phyloP scores from a whole-genome alignment of 2,113 vertebrate species.

The Meleagris gallopavo region DNA sequence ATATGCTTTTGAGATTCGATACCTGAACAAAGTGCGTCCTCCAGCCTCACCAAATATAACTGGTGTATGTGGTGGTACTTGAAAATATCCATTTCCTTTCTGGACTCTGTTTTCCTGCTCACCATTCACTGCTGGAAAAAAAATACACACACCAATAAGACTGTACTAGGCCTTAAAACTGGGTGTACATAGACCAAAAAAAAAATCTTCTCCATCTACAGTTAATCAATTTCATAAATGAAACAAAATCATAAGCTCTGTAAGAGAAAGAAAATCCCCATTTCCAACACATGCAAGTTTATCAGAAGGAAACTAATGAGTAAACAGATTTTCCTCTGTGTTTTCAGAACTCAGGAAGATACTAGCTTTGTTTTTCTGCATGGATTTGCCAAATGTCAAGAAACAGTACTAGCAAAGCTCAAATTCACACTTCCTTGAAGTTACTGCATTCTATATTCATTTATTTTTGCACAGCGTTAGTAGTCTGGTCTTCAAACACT shows the following conservation, averaged over 20 bases:
- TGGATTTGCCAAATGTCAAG: not conserved
- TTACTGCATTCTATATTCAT: not conserved
- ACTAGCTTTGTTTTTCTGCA: not conserved
- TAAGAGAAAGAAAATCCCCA: not conserved
- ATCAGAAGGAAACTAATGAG: not conserved
- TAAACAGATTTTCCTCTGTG: not conserved
- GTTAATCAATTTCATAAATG: not conserved
- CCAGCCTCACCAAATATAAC: slow-evolving; percentile 98
- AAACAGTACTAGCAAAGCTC: not conserved
- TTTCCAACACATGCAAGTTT: not conserved
- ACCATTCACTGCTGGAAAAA: slow-evolving; percentile 86
- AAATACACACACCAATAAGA: not conserved
- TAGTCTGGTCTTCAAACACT: not conserved
- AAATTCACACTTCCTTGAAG: not conserved
- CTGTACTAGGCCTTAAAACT: not conserved
- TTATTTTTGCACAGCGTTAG: not conserved
- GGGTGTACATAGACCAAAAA: not conserved
- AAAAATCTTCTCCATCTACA: not conserved
- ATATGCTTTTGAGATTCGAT: not conserved
- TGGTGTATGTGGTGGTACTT: slow-evolving; percentile 98
- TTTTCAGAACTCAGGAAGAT: not conserved
- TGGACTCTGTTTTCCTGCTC: slow-evolving; percentile 95
- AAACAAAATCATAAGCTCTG: not conserved
- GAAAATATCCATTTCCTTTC: slow-evolving; percentile 99
- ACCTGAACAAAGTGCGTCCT: slow-evolving; percentile 97